phyloP scores from a whole-genome alignment of 2,113 vertebrate genomes.

The Catagonus wagneri region DNA sequence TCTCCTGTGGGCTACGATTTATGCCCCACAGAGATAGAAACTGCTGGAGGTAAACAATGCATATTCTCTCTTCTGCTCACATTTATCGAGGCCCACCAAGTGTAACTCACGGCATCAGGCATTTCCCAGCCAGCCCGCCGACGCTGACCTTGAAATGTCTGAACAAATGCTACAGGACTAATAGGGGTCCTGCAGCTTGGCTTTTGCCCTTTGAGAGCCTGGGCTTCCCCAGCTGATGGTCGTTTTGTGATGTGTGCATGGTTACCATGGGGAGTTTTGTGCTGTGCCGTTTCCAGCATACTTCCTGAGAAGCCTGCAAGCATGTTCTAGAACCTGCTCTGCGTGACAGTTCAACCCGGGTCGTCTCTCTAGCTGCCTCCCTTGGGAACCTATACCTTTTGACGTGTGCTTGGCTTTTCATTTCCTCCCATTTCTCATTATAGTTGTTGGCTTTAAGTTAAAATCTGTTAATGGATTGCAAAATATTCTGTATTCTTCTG shows the following conservation, averaged over 20 bases:
- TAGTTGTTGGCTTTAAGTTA: background rate
- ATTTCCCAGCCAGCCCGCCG: background rate
- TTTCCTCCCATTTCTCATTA: background rate
- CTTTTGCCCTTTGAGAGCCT: background rate
- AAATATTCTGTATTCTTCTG: background rate
- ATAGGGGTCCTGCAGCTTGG: background rate
- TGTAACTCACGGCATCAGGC: background rate
- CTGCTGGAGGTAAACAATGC: background rate
- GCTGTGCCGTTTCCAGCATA: background rate
- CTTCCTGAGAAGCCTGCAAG: background rate
- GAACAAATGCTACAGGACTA: background rate
- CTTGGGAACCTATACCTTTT: background rate
- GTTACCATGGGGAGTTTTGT: background rate
- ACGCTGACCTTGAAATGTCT: background rate
- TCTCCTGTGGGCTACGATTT: background rate
- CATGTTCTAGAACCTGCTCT: background rate
- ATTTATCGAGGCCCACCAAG: background rate
- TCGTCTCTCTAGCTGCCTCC: background rate
- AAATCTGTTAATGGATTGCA: slow-evolving; percentile 14
- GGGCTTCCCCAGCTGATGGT: background rate
- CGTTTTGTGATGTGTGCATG: background rate
- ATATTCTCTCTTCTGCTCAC: background rate
- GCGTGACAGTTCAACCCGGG: background rate
- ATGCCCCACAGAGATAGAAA: background rate
- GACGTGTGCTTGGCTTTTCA: background rate